Evolutionary conservation across 2,888 invertebrate species (phyloP).

Genomic region (Tipula unca): DNA sequence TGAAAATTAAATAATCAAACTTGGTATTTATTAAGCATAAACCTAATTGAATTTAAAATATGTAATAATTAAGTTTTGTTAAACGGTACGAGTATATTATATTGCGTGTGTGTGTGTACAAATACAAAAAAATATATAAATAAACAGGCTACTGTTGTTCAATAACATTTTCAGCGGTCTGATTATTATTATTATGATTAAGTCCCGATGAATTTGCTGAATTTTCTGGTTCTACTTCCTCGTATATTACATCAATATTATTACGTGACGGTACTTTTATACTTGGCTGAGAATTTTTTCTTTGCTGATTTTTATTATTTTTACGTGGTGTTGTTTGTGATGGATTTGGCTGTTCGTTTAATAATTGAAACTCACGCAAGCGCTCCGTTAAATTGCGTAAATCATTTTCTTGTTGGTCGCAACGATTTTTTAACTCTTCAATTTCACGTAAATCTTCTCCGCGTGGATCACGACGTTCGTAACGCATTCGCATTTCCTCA

Average conservation of each 20-base stretch:
- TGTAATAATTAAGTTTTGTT: background rate
- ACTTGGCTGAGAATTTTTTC: slow-evolving; percentile 30
- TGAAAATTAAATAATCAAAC: no score
- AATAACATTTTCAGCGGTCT: background rate
- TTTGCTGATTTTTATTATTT: slow-evolving; percentile 16
- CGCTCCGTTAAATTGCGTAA: slow-evolving; percentile 49
- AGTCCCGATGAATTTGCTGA: background rate
- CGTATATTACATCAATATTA: slow-evolving; percentile 42
- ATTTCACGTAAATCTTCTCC: slow-evolving; percentile 49
- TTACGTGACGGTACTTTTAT: background rate
- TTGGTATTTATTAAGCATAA: no score
- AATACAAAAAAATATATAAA: background rate
- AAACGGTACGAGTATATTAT: background rate
- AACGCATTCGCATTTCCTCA: slow-evolving; percentile 50
- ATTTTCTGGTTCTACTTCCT: slow-evolving; percentile 32
- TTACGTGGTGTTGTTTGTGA: slow-evolving; percentile 19
- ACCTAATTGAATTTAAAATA: background rate
- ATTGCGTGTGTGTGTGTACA: no score
- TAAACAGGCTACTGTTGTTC: background rate
- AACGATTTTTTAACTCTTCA: slow-evolving; percentile 46
- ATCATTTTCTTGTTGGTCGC: slow-evolving; percentile 51
- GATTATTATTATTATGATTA: background rate
- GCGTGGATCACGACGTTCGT: slow-evolving; percentile 48
- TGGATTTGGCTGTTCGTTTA: slow-evolving; percentile 34
- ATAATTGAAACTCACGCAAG: slow-evolving; percentile 46